Evolutionary conservation across 1,140 invertebrate genomes (phyloP).

Genomic region (Apis laboriosa): DNA sequence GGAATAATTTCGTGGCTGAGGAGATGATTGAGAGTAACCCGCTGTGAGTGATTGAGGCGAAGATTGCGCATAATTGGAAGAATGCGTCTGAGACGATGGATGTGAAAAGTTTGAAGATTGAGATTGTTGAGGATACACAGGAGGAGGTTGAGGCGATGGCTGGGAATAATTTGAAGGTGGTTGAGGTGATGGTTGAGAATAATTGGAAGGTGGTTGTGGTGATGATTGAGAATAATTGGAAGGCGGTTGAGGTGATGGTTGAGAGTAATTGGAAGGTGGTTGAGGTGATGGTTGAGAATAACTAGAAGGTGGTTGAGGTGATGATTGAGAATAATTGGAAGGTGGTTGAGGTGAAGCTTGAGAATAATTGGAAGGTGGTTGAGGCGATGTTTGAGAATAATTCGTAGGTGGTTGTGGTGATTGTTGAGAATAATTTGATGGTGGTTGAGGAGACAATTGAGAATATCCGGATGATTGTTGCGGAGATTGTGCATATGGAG

Average conservation of each 20-base stretch:
- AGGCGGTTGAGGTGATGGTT: constrained; percentile 61
- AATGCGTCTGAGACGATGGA: constrained; percentile 66
- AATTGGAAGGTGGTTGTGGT: constrained; percentile 59
- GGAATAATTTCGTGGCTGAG: constrained; percentile 68
- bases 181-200: constrained; percentile 67
- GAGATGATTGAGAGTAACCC: constrained; percentile 65
- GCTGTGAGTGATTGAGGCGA: constrained; percentile 71
- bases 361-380: constrained; percentile 69
- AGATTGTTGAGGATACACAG: constrained; percentile 62
- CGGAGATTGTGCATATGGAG: constrained; percentile 73
- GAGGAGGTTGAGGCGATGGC: constrained; percentile 67
- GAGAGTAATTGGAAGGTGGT: constrained; percentile 63
- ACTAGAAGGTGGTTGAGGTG: constrained; percentile 65
- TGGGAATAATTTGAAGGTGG: constrained; percentile 72
- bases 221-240: constrained; percentile 71
- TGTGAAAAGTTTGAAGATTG: constrained; percentile 61
- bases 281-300: constrained; percentile 75
- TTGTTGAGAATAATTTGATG: constrained; percentile 69
- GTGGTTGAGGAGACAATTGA: constrained; percentile 70
- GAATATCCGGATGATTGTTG: constrained; percentile 71
- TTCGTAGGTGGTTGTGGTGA: constrained; percentile 66
- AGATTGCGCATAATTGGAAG: constrained; percentile 69
- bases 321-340: constrained; percentile 62
- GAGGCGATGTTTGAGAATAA: constrained; percentile 71
- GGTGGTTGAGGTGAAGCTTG: constrained; percentile 70